These are phyloP conservation scores for Laspeyria flexula DNA, from an alignment of 2,888 invertebrate species.

Conservation along the genomic window DNA sequence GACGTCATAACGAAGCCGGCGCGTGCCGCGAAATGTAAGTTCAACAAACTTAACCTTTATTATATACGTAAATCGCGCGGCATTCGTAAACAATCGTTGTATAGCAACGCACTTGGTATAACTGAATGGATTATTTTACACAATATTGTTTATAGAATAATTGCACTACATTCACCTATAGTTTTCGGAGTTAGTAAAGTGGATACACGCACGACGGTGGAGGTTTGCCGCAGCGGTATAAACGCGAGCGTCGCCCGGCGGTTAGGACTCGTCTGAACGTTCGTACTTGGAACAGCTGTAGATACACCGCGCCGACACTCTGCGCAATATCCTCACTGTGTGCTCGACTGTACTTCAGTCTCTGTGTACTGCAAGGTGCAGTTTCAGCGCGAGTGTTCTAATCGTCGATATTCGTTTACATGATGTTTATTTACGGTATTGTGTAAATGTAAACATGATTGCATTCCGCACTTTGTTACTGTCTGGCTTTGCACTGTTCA, in stretches of 20 bases:
- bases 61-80: constrained; percentile 42
- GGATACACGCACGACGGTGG: constrained; percentile 43
- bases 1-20: constrained; percentile 75
- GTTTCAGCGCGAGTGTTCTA: constrained; percentile 35
- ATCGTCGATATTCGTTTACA: constrained; percentile 33
- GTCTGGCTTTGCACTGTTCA: constrained; percentile 3
- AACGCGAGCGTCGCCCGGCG: constrained; percentile 67
- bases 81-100: constrained; percentile 44
- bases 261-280: constrained; percentile 66
- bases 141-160: constrained; percentile 3
- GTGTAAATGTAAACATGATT: constrained; percentile 29
- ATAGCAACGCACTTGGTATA: constrained; percentile 36
- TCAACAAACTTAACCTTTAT: constrained; percentile 78
- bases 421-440: constrained; percentile 33
- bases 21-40: constrained; percentile 71
- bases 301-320: constrained; percentile 63
- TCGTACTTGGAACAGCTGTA: constrained; percentile 58
- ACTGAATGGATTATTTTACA: not conserved
- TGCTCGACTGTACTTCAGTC: constrained; percentile 30
- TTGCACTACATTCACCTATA: constrained; percentile 20
- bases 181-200: constrained; percentile 34
- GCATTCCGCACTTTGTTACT: constrained; percentile 14
- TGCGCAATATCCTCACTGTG: constrained; percentile 70
- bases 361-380: constrained; percentile 51
- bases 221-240: constrained; percentile 43